Percentiles rank a stretch among this genome's conserved stretches.
Evolutionary conservation across 2,888 invertebrate species (phyloP).

Genomic region (Galerucella calmariensis): DNA sequence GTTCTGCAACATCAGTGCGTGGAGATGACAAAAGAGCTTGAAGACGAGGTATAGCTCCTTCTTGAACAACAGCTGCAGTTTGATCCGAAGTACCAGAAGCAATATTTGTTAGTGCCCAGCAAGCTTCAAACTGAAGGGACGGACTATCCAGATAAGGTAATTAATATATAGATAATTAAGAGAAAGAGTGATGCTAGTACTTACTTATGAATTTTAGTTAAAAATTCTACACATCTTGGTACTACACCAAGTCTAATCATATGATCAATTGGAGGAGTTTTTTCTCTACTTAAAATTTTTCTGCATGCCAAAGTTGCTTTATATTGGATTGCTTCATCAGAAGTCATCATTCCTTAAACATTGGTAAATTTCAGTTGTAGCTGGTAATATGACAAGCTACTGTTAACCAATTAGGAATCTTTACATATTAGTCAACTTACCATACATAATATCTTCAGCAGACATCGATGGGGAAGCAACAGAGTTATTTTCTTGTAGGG

Average conservation of each 20-base stretch:
- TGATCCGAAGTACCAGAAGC: slow-evolving; percentile 95
- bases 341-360: slow-evolving; percentile 73
- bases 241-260: slow-evolving; percentile 89
- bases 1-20: slow-evolving; percentile 81
- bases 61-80: slow-evolving; percentile 86
- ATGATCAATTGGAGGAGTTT: slow-evolving; percentile 89
- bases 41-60: slow-evolving; percentile 88
- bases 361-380: not conserved
- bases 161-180: slow-evolving; percentile 6
- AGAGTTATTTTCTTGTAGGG: slow-evolving; percentile 67
- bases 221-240: slow-evolving; percentile 81
- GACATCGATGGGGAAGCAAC: slow-evolving; percentile 66
- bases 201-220: slow-evolving; percentile 79
- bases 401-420: slow-evolving; percentile 13
- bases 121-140: slow-evolving; percentile 91
- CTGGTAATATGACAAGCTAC: not conserved
- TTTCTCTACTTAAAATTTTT: slow-evolving; percentile 87
- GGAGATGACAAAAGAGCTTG: slow-evolving; percentile 77
- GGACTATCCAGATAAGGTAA: slow-evolving; percentile 67
- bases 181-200: slow-evolving; percentile 44
- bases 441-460: slow-evolving; percentile 78
- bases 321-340: slow-evolving; percentile 73
- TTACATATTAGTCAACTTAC: slow-evolving; percentile 58
- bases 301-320: slow-evolving; percentile 84
- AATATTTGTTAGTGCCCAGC: slow-evolving; percentile 98